phyloP scores from a whole-genome alignment of 2,797 vertebrate genomes.

The Saxicola maurus region DNA sequence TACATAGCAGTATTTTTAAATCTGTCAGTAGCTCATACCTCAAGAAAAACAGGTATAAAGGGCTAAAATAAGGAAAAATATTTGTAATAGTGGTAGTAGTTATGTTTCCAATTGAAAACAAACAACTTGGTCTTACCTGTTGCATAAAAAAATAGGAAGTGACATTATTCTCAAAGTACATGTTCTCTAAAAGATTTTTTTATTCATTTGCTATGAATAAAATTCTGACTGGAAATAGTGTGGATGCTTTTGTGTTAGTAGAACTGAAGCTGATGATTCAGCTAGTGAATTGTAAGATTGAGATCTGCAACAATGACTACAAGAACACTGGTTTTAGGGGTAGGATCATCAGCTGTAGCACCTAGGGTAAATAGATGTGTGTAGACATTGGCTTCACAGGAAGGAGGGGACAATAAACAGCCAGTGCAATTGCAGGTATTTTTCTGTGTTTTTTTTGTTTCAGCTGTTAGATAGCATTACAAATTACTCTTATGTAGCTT shows the following conservation, averaged over 20 bases:
- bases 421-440: not conserved
- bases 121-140: not conserved
- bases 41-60: not conserved
- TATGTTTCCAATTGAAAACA: not conserved
- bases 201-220: not conserved
- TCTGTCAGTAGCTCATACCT: not conserved
- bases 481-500: not conserved
- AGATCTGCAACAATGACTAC: not conserved
- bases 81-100: not conserved
- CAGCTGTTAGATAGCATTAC: not conserved
- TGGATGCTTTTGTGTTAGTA: not conserved
- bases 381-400: not conserved
- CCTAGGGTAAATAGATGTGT: not conserved
- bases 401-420: not conserved
- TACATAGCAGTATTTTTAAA: not conserved
- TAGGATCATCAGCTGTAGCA: not conserved
- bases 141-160: not conserved
- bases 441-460: not conserved
- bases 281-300: not conserved
- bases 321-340: not conserved
- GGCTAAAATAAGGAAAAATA: not conserved
- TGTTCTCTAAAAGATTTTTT: not conserved
- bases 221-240: not conserved
- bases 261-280: not conserved
- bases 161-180: not conserved